Conservation (phyloP, 2,113 vertebrate genomes). For the Pelecanus crispus region DNA sequence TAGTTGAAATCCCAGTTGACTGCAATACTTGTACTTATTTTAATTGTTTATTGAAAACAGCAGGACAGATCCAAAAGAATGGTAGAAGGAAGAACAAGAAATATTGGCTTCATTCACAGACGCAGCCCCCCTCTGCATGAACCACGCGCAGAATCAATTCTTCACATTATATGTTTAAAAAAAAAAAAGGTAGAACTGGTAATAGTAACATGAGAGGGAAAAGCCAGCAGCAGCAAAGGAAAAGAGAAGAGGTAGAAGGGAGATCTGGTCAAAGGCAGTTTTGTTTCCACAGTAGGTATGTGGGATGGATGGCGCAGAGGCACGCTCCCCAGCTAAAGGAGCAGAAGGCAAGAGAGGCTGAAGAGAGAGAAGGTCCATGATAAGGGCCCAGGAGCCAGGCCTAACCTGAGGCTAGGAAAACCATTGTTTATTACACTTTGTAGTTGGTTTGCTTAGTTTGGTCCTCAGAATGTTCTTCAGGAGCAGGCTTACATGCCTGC, state of each 20-base stretch:
- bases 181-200: not conserved
- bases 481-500: not conserved
- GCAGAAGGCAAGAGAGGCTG: not conserved
- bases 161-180: not conserved
- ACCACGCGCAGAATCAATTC: not conserved
- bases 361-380: not conserved
- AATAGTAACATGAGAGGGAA: not conserved
- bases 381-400: not conserved
- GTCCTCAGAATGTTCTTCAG: not conserved
- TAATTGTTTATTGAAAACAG: not conserved
- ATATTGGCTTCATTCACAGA: not conserved
- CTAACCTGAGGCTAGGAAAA: not conserved
- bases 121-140: not conserved
- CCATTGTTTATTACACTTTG: not conserved
- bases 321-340: fast-evolving
- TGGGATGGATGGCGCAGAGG: not conserved
- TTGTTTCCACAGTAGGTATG: not conserved
- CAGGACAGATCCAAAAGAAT: not conserved
- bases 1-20: not conserved
- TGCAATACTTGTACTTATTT: not conserved
- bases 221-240: not conserved
- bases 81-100: not conserved
- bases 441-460: not conserved
- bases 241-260: not conserved
- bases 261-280: not conserved